These are phyloP conservation scores for Pyrrhosoma nymphula DNA, from an alignment of 2,888 invertebrate species.

Conservation along the genomic window DNA sequence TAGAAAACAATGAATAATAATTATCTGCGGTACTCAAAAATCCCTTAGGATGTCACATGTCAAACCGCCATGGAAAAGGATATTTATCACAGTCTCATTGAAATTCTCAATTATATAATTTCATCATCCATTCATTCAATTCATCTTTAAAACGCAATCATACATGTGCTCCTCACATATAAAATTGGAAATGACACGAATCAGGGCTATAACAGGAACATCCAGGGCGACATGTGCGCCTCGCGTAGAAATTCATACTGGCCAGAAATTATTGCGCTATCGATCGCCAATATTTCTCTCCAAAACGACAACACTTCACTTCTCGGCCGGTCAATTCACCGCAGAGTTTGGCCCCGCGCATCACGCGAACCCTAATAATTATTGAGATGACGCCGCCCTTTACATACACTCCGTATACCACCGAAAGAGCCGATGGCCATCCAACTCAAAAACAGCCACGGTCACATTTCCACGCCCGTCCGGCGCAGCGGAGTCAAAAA, in stretches of 20 bases:
- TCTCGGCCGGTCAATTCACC: neutral
- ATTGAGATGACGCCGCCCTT: neutral
- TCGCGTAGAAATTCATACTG: neutral
- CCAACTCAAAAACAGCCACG: neutral
- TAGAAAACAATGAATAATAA: too few species aligned
- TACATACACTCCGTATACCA: neutral
- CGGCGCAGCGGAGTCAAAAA: neutral
- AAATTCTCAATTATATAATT: neutral
- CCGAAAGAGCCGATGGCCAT: neutral
- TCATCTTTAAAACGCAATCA: neutral
- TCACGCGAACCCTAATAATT: neutral
- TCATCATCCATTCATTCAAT: neutral
- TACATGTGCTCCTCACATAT: neutral
- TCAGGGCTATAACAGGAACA: neutral
- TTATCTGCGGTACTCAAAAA: too few species aligned
- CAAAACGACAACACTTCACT: neutral
- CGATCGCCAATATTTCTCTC: constrained; percentile 10
- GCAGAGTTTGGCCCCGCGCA: neutral
- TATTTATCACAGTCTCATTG: too few species aligned
- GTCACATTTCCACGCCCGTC: neutral
- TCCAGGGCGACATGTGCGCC: neutral
- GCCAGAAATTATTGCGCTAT: neutral
- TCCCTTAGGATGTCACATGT: too few species aligned
- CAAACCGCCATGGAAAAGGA: too few species aligned
- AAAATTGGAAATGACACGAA: neutral